A percentile compares a stretch with the other conserved stretches of the same genome.
phyloP scores from a whole-genome alignment of 2,797 vertebrate genomes.

The Cynopterus sphinx region DNA sequence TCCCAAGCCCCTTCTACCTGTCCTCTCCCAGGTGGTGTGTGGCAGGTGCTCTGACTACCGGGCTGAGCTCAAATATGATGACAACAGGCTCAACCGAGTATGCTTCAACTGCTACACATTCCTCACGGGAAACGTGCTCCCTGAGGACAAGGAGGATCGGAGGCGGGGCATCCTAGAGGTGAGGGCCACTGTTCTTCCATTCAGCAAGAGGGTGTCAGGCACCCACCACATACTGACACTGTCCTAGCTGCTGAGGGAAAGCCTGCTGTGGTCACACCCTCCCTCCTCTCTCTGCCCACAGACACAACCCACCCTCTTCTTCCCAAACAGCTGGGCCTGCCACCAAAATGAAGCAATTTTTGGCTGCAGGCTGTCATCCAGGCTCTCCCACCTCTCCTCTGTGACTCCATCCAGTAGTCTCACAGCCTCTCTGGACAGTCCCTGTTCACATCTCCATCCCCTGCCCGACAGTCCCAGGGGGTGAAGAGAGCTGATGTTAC shows the following conservation, averaged over 20 bases:
- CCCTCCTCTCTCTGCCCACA: neutral
- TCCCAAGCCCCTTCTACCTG: neutral
- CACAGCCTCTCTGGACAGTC: neutral
- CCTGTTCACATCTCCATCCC: fast-evolving
- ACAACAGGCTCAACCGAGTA: conserved; percentile 89
- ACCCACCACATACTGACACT: fast-evolving
- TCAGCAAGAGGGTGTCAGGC: fast-evolving
- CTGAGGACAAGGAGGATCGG: conserved; percentile 81
- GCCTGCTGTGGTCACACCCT: fast-evolving
- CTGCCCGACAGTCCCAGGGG: neutral
- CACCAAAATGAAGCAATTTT: neutral
- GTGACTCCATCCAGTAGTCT: neutral
- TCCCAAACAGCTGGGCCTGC: neutral
- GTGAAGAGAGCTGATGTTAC: neutral
- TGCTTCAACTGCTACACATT: conserved; percentile 89
- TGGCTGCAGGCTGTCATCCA: neutral
- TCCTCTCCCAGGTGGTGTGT: conserved; percentile 90
- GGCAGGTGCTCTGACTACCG: conserved; percentile 92
- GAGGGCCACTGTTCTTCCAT: neutral
- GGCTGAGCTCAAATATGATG: conserved; percentile 88
- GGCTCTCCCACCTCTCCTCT: neutral
- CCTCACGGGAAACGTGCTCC: conserved; percentile 83
- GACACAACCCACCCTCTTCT: neutral
- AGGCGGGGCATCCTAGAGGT: conserved; percentile 89
- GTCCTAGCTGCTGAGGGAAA: neutral